phyloP scores from a whole-genome alignment of 2,113 vertebrate species.

The Pimephales promelas region DNA sequence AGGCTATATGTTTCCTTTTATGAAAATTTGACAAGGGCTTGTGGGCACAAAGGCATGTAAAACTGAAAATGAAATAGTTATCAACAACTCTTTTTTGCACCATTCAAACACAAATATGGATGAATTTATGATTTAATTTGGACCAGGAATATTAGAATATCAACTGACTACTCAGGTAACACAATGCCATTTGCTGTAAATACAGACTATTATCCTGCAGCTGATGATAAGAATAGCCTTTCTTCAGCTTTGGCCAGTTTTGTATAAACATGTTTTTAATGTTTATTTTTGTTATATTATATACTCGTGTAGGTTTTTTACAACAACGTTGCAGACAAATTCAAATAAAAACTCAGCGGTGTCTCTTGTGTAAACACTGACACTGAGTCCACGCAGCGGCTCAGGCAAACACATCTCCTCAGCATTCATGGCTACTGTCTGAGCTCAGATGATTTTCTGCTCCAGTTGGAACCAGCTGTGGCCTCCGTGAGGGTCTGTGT shows the following conservation, averaged over 20 bases:
- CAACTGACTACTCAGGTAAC: background rate
- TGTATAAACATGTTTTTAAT: background rate
- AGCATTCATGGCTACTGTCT: conserved; percentile 2
- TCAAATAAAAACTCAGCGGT: conserved; percentile 1
- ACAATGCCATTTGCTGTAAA: background rate
- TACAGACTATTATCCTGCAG: background rate
- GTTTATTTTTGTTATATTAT: background rate
- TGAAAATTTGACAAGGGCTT: too few species aligned
- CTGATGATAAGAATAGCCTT: background rate
- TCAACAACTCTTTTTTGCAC: background rate
- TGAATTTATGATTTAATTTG: too few species aligned
- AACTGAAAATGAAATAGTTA: background rate
- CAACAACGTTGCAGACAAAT: conserved; percentile 15
- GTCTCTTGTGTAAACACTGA: background rate
- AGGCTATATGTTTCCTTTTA: too few species aligned
- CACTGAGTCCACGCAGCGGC: background rate
- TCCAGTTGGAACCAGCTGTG: conserved; percentile 54
- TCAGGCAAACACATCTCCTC: conserved; percentile 13
- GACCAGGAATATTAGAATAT: too few species aligned
- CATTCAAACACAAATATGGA: background rate
- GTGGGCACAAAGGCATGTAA: too few species aligned
- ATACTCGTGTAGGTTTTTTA: conserved; percentile 39
- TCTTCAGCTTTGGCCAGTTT: background rate
- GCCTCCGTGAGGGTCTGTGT: conserved; percentile 18
- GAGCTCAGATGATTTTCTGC: conserved; percentile 56